These are phyloP conservation scores for Drosophila pullipes DNA, from an alignment of 2,888 invertebrate genomes.

Conservation along the genomic window DNA sequence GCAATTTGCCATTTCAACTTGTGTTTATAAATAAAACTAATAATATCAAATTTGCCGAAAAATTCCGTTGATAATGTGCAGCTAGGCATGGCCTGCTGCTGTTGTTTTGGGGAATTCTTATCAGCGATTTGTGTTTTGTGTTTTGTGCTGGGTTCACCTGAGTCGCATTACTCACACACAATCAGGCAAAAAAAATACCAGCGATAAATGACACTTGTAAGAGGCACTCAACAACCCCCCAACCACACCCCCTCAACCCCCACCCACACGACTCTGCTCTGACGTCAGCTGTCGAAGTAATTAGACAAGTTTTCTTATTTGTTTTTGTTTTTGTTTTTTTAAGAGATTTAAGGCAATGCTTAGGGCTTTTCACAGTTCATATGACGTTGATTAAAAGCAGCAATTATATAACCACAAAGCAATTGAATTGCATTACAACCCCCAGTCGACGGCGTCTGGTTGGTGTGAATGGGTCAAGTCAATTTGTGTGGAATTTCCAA, in stretches of 20 bases:
- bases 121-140: constrained; percentile 30
- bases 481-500: constrained; percentile 49
- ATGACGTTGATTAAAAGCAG: constrained; percentile 39
- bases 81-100: not conserved
- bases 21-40: constrained; percentile 51
- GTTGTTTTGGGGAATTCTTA: constrained; percentile 16
- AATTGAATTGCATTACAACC: constrained; percentile 11
- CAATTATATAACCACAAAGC: constrained; percentile 41
- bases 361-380: not conserved
- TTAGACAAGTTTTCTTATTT: constrained; percentile 29
- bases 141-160: constrained; percentile 27
- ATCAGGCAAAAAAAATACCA: constrained; percentile 15
- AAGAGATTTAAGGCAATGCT: not conserved
- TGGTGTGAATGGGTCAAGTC: constrained; percentile 35
- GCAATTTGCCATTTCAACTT: constrained; percentile 11
- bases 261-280: constrained; percentile 12
- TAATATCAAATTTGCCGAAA: constrained; percentile 38
- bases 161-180: constrained; percentile 41
- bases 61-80: constrained; percentile 61
- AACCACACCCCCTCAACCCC: not conserved
- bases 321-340: not conserved
- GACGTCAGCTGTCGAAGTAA: constrained; percentile 51
- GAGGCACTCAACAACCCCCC: not conserved
- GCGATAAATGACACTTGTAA: constrained; percentile 31
- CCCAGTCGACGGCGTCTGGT: not conserved